Percentiles rank a stretch among this genome's conserved stretches.
Evolutionary conservation across 2,797 vertebrate species (phyloP).

Genomic region (Gymnothorax reevesii): DNA sequence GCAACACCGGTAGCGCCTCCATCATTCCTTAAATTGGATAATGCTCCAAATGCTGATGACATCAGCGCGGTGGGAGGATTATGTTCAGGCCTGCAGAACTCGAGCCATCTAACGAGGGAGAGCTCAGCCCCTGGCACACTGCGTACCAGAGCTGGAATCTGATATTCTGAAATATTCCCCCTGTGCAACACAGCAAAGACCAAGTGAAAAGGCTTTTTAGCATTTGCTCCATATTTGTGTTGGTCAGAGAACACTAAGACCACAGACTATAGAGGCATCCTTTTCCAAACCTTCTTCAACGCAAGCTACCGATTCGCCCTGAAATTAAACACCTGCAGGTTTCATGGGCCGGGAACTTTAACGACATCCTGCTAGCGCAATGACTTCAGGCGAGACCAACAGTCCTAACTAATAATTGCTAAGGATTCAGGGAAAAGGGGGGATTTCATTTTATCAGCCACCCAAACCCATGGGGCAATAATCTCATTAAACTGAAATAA

Average conservation of each 20-base stretch:
- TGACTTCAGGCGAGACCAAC: background rate
- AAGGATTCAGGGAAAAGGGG: background rate
- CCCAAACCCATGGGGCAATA: background rate
- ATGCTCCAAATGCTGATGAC: background rate
- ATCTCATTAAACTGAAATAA: background rate
- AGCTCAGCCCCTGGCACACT: background rate
- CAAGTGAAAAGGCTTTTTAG: background rate
- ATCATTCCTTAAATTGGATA: background rate
- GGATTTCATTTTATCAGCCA: background rate
- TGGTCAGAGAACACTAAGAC: background rate
- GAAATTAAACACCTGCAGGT: constrained; percentile 18
- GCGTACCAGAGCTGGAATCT: background rate
- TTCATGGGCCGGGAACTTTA: background rate
- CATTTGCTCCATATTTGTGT: background rate
- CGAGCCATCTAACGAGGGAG: background rate
- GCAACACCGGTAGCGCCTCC: background rate
- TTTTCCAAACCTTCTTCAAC: background rate
- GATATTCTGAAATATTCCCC: background rate
- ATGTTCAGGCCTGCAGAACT: background rate
- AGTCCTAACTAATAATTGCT: constrained; percentile 8
- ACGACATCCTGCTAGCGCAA: background rate
- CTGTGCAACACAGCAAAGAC: background rate
- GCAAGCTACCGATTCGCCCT: background rate
- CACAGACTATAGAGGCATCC: background rate
- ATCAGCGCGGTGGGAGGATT: background rate